Evolutionary conservation across 2,888 invertebrate species (phyloP), one percentile per base, ranked within the genome.

Genomic region (Orthosia gothica): DNA sequence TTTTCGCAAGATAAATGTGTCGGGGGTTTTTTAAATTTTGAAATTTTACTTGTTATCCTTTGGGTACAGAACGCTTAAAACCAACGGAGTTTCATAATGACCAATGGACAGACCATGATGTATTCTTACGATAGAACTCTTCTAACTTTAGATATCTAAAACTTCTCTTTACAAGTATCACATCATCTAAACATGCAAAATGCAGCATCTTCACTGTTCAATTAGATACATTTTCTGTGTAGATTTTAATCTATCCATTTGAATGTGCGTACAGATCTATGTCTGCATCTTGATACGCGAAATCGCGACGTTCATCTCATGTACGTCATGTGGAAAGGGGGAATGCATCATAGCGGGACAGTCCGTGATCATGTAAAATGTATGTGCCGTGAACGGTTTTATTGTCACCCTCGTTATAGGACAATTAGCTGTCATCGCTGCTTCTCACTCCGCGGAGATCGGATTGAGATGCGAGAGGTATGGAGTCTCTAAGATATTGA

Each of bases 371-470:
- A 82, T 82, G 81, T 75, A 81, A 81, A 74, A 80, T 81, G 81
- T 65, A 74, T 81, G 80, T 85, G 78, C 77, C 80, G 83, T 86
- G 83, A 83, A 85, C 86, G 74, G 85, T 84, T 87, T 89, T 87
- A 87, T 87, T 83, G 83, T 85, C 77, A 88, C 88, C 87, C 87
- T 87, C 76, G 76, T 81, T 79, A 85, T 82, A 81, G 76, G 82
- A 89, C 89, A 91, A 92, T 92, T 91, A 91, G 89, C 87, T 89
- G 89, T 91, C 90, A 90, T 82, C 87, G 82, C 74, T 80, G 79
- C 85, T 85, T 85, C 83, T 88, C 81, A 89, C 85, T 89, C 80
- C 83, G 79, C 74, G 45, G 76, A 75, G 79, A 82, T 81, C 82
- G 81, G 70, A 66, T 63, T 58, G 49, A 69, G 74, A 81, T 61